Conservation (phyloP, 2,888 invertebrate genomes). For the Mesorhabditis belari region DNA sequence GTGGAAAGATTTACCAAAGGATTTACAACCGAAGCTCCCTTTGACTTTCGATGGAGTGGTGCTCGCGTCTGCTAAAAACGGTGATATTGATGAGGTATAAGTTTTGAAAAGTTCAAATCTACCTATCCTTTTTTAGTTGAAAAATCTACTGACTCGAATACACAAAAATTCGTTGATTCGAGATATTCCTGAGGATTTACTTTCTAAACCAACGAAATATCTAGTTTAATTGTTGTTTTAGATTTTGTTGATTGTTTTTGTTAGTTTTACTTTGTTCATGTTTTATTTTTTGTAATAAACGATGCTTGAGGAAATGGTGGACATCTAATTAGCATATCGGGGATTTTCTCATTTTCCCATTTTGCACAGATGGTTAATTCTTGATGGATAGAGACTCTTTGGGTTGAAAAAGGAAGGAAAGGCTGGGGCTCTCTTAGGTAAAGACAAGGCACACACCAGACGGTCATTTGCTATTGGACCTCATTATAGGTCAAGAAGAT, state of each 20-base stretch:
- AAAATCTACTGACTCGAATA: not conserved
- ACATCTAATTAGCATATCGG: no score
- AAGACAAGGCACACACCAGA: no score
- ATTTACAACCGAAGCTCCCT: conserved; percentile 24
- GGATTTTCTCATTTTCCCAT: no score
- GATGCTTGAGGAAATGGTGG: no score
- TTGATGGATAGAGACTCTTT: no score
- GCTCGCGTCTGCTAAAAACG: not conserved
- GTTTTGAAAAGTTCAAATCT: not conserved
- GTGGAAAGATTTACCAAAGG: conserved; percentile 14
- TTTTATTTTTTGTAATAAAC: no score
- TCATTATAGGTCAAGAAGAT: no score
- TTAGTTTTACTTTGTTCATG: not conserved
- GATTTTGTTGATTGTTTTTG: not conserved
- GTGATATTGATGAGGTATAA: not conserved
- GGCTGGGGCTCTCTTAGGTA: no score
- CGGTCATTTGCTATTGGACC: not conserved
- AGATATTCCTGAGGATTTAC: not conserved
- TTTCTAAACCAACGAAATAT: not conserved
- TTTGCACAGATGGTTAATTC: not conserved
- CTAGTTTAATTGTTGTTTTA: not conserved
- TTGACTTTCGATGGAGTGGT: conserved; percentile 23
- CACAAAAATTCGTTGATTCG: not conserved
- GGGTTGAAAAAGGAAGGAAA: no score
- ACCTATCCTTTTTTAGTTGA: not conserved